Base-by-base conservation (phyloP, 2,888 invertebrate genomes). In the Catocala sponsa region DNA sequence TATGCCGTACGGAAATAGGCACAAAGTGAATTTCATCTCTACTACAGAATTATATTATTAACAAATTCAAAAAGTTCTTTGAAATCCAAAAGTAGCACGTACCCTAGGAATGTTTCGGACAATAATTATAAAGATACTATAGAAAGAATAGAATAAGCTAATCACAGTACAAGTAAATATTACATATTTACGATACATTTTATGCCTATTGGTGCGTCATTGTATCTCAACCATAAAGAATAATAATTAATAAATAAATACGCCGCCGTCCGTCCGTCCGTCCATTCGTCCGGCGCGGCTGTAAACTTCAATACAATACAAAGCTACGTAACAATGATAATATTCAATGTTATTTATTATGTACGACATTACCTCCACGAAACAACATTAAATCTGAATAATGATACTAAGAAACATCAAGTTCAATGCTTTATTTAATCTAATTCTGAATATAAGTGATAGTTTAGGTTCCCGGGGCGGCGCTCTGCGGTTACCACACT, bases 91-190 rank as follows among this genome's bases (percentile, higher is more conserved):
- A 83, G 83, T 78, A 85, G 81, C 85, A 81, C 77, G 76, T 81
- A 90, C 84, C 83, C 84, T 88, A 90, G 92, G 92, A 93, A 93
- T 93, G 92, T 92, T 84, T 90, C 84, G 82, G 89, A 90, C 82
- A 89, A 88, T 87, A 86, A 86, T 81, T 80, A 88, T 86, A 89
- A 85, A 87, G 80, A 85, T 85, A 72, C 42, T 73, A 87, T 83
- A 87, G 82, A 88, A 84, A 86, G 85, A 86, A 89, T 83, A 90
- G 87, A 88, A 85, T 84, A 89, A 87, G 85, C 86, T 87, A 91
- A 92, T 93, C 92, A 93, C 92, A 93, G 89, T 85, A 85, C 84
- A 90, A 91, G 90, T 91, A 91, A 90, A 91, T 91, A 91, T 91
- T 84, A 90, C 80, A 89, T 90, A 89, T 90, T 90, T 89, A 90